phyloP scores from a whole-genome alignment of 2,888 invertebrate species.

The Serripes groenlandicus region DNA sequence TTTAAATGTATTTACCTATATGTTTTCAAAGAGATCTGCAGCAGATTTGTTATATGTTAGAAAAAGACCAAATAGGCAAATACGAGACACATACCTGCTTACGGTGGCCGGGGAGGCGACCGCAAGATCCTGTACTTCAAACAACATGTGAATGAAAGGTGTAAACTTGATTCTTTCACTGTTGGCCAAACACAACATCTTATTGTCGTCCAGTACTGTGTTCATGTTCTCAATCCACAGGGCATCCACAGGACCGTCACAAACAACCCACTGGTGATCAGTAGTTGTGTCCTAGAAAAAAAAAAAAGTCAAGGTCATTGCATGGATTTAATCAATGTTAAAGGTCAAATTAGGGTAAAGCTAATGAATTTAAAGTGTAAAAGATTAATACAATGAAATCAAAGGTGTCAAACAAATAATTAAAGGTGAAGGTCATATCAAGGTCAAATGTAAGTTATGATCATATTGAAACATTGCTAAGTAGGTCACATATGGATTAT shows the following conservation, averaged over 20 bases:
- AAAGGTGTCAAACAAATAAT: neutral
- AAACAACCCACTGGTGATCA: slow-evolving; percentile 96
- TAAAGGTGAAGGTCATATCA: neutral
- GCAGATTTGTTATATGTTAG: too few species aligned
- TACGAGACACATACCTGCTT: slow-evolving; percentile 88
- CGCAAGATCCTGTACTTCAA: slow-evolving; percentile 92
- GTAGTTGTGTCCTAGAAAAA: slow-evolving; percentile 85
- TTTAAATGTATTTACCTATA: too few species aligned
- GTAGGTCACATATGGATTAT: too few species aligned
- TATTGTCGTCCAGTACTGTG: slow-evolving; percentile 96
- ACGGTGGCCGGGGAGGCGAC: slow-evolving; percentile 97
- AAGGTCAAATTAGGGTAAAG: slow-evolving; percentile 8
- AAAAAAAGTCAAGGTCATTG: neutral
- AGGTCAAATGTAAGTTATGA: too few species aligned
- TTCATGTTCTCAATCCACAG: slow-evolving; percentile 98
- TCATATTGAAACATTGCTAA: too few species aligned
- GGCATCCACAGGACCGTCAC: slow-evolving; percentile 96
- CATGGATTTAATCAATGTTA: neutral
- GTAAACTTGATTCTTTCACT: slow-evolving; percentile 96
- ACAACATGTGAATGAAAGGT: slow-evolving; percentile 95
- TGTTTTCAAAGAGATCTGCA: too few species aligned
- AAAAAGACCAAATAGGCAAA: too few species aligned
- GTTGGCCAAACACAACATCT: slow-evolving; percentile 96
- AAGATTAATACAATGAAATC: neutral
- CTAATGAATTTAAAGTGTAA: too few species aligned